These are phyloP conservation scores for Aurelia sp. DNA, from an alignment of 30 jellyfish, hydroid and myxozoan genomes.

Conservation along the genomic window DNA sequence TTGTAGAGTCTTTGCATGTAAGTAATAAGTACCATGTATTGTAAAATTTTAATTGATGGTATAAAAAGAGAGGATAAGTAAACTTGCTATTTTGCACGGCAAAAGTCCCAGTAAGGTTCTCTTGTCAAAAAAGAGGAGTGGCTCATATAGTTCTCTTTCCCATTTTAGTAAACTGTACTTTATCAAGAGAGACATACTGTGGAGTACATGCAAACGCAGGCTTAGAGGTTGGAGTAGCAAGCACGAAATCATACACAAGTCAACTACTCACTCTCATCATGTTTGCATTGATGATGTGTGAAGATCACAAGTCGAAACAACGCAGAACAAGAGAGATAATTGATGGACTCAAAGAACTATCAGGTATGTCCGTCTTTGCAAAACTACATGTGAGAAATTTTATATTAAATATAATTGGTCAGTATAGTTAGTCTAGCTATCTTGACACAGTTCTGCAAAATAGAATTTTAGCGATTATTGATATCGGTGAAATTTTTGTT, in stretches of 20 bases:
- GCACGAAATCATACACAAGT: constrained; percentile 95
- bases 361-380: constrained; percentile 39
- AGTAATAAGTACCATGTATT: too few relatives aligned
- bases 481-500: too few relatives aligned
- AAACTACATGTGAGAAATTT: too few relatives aligned
- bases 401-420: too few relatives aligned
- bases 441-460: too few relatives aligned
- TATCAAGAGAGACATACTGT: constrained; percentile 84
- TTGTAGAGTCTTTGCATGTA: too few relatives aligned
- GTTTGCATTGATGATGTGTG: constrained; percentile 88
- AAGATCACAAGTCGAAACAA: constrained; percentile 68
- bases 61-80: too few relatives aligned
- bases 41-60: too few relatives aligned
- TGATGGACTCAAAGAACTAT: constrained; percentile 67
- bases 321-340: constrained; percentile 69
- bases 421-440: too few relatives aligned
- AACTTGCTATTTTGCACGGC: too few relatives aligned
- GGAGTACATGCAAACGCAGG: constrained; percentile 94
- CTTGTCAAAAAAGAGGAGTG: neutral
- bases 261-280: constrained; percentile 83
- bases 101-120: too few relatives aligned
- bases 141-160: constrained; percentile 17
- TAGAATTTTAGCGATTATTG: too few relatives aligned
- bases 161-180: constrained; percentile 71
- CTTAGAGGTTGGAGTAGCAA: constrained; percentile 88